Evolutionary conservation across 2,113 vertebrate genomes (phyloP).

Genomic region (Epinephelus fuscoguttatus): DNA sequence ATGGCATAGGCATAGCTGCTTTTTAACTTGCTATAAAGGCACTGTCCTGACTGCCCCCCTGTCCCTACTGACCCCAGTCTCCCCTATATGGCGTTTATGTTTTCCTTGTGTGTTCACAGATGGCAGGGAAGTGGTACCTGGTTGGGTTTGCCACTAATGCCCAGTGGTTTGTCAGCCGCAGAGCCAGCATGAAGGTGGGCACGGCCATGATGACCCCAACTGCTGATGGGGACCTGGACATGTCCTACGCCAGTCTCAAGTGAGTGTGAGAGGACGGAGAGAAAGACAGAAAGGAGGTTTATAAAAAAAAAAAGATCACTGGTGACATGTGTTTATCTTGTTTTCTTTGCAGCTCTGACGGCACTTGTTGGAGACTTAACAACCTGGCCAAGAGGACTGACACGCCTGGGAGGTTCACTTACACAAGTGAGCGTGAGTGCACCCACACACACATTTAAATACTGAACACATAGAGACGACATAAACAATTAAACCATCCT

Average conservation of each 20-base stretch:
- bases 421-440: conserved; percentile 79
- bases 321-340: neutral
- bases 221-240: conserved; percentile 84
- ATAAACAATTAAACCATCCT: fast-evolving
- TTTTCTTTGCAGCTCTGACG: conserved; percentile 78
- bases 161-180: conserved; percentile 84
- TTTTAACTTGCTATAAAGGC: too few relatives aligned
- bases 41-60: too few relatives aligned
- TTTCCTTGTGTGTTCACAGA: conserved; percentile 68
- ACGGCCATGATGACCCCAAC: conserved; percentile 77
- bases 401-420: conserved; percentile 83
- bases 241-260: conserved; percentile 76
- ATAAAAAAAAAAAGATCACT: too few relatives aligned
- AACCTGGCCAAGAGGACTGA: conserved; percentile 82
- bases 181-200: conserved; percentile 86
- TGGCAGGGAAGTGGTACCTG: conserved; percentile 89
- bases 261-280: conserved; percentile 40
- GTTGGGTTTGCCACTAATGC: conserved; percentile 88
- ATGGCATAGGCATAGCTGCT: too few relatives aligned
- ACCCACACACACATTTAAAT: neutral
- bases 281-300: neutral
- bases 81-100: neutral
- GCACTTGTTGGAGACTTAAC: conserved; percentile 81
- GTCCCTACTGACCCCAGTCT: too few relatives aligned
- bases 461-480: neutral